Base-by-base conservation (phyloP, 1,140 invertebrate species). In the Phenacoccus solenopsis region DNA sequence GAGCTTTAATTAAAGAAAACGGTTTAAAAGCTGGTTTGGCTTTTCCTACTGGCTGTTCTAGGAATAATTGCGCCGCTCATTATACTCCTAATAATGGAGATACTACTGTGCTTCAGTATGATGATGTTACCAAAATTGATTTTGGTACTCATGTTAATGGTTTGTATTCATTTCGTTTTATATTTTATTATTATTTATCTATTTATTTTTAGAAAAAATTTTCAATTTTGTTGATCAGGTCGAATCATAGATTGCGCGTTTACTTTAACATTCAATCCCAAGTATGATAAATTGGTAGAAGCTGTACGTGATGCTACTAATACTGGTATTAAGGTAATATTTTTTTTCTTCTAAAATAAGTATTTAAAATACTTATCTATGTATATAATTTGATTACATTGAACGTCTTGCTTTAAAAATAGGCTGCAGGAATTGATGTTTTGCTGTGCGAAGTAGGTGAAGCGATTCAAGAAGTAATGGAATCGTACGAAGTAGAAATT, bases 71-170 rank as follows among this genome's bases (percentile, higher is more conserved):
- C 79, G 98, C 98, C 73, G 98, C 98, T 71, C 98, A 99, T 82
- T 99, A 99, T 77, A 99, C 98, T 20, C 98, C 98, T 59, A 99
- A 99, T 81, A 93, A 93, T 72, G 98, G 97, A 16, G 98, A 99
- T 80, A 84, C 86, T 1, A 99, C 96, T 0, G 94, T 99, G 22
- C 82, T 99, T 16, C 84, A 90, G 72, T 92, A 94, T 76, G 95
- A 98, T 78, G 98, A 99, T 82, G 96, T 99, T 1, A 96, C 96
- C 70, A 99, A 99, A 81, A 98, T 99, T 77, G 98, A 99, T 81
- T 99, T 99, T 82, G 98, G 98, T 69, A 98, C 96, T 28, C 98
- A 99, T 79, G 94, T 99, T 61, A 98, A 99, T 81, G 97, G 88
- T 84, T 75, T 75, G 75, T 67, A 67, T 28, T 12, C 28, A 3